Conservation (phyloP, 2,888 invertebrate genomes). For the Luperina nickerlii region DNA sequence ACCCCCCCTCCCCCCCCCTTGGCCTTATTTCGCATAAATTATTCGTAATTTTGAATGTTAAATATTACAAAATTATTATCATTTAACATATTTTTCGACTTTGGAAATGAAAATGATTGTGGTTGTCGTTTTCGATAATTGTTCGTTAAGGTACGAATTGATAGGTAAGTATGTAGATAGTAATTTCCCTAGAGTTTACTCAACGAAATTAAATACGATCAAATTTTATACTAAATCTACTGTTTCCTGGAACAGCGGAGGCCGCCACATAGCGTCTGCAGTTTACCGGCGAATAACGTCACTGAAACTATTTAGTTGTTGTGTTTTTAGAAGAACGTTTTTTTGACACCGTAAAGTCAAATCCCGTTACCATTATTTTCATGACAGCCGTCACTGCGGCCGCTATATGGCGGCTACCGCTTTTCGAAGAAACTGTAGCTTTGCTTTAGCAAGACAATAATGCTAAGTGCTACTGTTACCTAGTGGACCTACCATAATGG, state of each 20-base stretch:
- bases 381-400: too few relatives aligned
- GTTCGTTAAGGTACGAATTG: background rate
- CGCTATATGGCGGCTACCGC: too few relatives aligned
- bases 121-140: background rate
- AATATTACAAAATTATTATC: conserved; percentile 28
- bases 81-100: conserved; percentile 14
- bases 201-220: background rate
- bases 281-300: background rate
- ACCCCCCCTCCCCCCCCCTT: conserved; percentile 22
- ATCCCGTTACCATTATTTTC: background rate
- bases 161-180: background rate
- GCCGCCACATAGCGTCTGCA: background rate
- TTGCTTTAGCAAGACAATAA: too few relatives aligned
- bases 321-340: background rate
- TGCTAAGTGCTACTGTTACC: background rate
- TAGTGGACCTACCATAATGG: background rate
- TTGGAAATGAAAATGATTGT: background rate
- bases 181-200: background rate
- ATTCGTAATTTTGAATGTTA: conserved; percentile 41
- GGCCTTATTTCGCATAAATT: conserved; percentile 58
- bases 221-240: background rate
- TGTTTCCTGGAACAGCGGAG: background rate
- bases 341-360: background rate
- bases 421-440: too few relatives aligned
- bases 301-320: background rate